Evolutionary conservation across 30 jellyfish, hydroid and myxozoan species (phyloP).

Genomic region (Hydractinia symbiolongicarpus): DNA sequence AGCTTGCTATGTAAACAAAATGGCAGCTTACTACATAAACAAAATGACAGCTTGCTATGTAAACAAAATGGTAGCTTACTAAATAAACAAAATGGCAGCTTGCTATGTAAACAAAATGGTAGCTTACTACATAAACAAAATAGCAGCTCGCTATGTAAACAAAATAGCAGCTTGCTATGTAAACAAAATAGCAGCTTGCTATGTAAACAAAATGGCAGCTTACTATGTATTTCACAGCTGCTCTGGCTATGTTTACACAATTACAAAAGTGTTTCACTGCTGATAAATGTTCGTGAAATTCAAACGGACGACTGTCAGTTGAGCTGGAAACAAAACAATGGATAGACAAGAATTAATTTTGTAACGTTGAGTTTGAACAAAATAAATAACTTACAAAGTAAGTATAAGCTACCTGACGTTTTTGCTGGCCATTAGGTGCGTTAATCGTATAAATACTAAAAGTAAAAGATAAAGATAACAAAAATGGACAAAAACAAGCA

Average conservation of each 20-base stretch:
- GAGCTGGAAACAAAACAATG: constrained; percentile 22
- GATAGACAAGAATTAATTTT: not conserved
- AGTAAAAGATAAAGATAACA: not conserved
- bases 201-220: constrained; percentile 2
- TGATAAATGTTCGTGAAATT: constrained; percentile 32
- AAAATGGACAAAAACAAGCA: not conserved
- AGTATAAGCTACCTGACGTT: constrained; percentile 19
- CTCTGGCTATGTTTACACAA: constrained; percentile 54
- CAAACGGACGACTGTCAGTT: constrained; percentile 30
- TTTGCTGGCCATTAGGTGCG: constrained; percentile 59
- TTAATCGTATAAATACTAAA: constrained; percentile 38
- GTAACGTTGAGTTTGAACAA: not conserved
- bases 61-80: not conserved
- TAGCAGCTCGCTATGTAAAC: not conserved
- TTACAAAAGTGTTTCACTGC: constrained; percentile 34
- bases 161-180: not conserved
- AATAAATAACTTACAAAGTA: not conserved
- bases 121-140: too few relatives aligned
- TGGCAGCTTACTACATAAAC: not conserved
- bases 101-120: constrained; percentile 5
- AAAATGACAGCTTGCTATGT: constrained; percentile 25
- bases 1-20: not conserved
- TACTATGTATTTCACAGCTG: constrained; percentile 46
- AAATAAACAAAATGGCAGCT: not conserved
- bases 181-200: not conserved